Percentiles rank a stretch among this genome's conserved stretches.
Evolutionary conservation across 2,888 invertebrate species (phyloP).

Genomic region (Leistus spinibarbis): DNA sequence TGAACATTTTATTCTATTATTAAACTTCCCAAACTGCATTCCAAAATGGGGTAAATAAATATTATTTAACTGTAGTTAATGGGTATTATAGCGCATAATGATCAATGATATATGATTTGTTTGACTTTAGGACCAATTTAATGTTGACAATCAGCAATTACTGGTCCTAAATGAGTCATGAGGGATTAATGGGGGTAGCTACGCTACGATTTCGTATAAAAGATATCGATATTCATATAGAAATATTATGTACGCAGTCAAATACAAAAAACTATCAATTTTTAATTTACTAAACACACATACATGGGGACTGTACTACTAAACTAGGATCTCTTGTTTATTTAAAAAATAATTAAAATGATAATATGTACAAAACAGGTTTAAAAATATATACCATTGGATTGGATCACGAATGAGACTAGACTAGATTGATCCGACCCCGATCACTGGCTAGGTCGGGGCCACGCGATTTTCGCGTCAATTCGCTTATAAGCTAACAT

Average conservation of each 20-base stretch:
- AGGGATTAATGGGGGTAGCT: constrained; percentile 11
- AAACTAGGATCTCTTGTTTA: background rate
- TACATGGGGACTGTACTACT: background rate
- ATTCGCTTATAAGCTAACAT: constrained; percentile 94
- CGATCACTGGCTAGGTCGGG: constrained; percentile 54
- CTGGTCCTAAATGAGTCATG: background rate
- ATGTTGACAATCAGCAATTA: constrained; percentile 10
- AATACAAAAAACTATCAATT: constrained; percentile 34
- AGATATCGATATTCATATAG: constrained; percentile 36
- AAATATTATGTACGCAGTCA: constrained; percentile 37
- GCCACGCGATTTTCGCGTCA: constrained; percentile 98
- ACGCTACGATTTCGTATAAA: constrained; percentile 36
- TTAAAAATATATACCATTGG: background rate
- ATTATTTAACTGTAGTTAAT: background rate
- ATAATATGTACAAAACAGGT: background rate
- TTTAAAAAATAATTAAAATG: background rate
- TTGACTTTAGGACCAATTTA: background rate
- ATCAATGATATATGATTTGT: background rate
- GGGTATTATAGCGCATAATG: background rate
- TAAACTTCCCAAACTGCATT: constrained; percentile 12
- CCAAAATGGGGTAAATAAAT: background rate
- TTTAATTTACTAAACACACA: constrained; percentile 31
- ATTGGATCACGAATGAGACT: constrained; percentile 16
- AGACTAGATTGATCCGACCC: constrained; percentile 22
- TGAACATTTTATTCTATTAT: background rate